Conservation (phyloP, 1,140 invertebrate species). For the roundworm (Caenorhabditis elegans) region WBcel235 BX284606.5:15370001-15370500, state of each 20-base stretch:
- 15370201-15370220: neutral
- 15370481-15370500: too few species aligned
- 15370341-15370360: constrained; percentile 18
- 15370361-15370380: neutral
- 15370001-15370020: too few species aligned
- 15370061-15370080: neutral
- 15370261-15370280: neutral
- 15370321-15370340: neutral
- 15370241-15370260: neutral
- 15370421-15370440: neutral
- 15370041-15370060: neutral
- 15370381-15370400: neutral
- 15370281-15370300: neutral
- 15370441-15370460: neutral
- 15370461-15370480: too few species aligned
- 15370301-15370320: neutral
- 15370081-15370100: neutral
- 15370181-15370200: constrained; percentile 8
- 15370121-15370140: neutral
- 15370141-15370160: constrained; percentile 21
- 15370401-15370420: neutral
- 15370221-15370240: neutral
- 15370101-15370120: neutral
- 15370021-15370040: too few species aligned
- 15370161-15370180: constrained; percentile 23